Evolutionary conservation across 2,113 vertebrate genomes (phyloP).

Genomic region (Stomatorhinus ivindoensis): DNA sequence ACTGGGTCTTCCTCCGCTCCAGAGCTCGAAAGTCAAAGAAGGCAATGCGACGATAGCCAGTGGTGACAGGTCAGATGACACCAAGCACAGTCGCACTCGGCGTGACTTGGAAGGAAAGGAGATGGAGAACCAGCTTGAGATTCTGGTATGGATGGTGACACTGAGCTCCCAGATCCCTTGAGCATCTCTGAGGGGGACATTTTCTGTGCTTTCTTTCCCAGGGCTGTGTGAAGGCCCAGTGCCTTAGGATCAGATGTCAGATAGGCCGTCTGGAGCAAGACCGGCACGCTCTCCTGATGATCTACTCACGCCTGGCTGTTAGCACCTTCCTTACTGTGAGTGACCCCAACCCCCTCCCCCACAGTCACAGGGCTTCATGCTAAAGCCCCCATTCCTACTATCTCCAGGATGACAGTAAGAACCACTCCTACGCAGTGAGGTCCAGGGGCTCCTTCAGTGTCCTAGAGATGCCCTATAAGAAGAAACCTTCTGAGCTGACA

Average conservation of each 20-base stretch:
- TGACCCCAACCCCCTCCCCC: background rate
- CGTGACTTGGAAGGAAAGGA: slow-evolving; percentile 45
- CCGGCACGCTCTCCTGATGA: slow-evolving; percentile 64
- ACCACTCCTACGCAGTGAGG: slow-evolving; percentile 68
- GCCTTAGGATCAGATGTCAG: slow-evolving; percentile 68
- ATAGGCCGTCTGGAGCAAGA: slow-evolving; percentile 68
- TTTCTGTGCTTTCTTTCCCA: slow-evolving; percentile 24
- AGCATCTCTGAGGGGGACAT: background rate
- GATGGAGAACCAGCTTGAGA: slow-evolving; percentile 51
- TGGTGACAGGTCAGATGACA: slow-evolving; percentile 33
- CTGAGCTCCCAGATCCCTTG: background rate
- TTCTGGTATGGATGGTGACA: slow-evolving; percentile 50
- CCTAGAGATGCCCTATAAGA: slow-evolving; percentile 74
- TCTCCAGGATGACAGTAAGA: slow-evolving; percentile 66
- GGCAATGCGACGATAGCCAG: slow-evolving; percentile 58
- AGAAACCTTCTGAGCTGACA: slow-evolving; percentile 66
- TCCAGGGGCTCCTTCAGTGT: slow-evolving; percentile 70
- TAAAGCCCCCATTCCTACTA: background rate
- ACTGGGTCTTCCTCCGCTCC: background rate
- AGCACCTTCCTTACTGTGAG: slow-evolving; percentile 72
- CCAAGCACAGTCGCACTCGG: slow-evolving; percentile 42
- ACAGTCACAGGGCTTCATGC: background rate
- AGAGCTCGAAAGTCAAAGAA: slow-evolving; percentile 28
- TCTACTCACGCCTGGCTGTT: slow-evolving; percentile 68
- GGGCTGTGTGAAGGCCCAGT: slow-evolving; percentile 67